phyloP scores from a whole-genome alignment of 2,797 vertebrate species.

The Betta splendens region DNA sequence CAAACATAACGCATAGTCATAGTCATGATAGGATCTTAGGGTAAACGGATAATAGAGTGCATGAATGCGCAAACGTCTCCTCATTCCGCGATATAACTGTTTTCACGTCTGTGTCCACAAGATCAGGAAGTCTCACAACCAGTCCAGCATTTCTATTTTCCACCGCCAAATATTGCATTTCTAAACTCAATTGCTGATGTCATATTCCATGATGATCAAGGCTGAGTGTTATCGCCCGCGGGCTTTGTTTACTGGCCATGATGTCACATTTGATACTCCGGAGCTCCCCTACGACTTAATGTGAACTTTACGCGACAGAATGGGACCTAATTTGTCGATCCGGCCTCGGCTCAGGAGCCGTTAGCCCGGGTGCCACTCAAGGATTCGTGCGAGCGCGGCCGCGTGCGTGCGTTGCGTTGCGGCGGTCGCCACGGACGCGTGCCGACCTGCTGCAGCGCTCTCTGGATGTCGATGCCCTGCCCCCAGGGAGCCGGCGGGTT shows the following conservation, averaged over 20 bases:
- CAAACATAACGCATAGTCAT: slow-evolving; percentile 12
- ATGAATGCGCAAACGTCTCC: slow-evolving; percentile 1
- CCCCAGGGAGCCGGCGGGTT: slow-evolving; percentile 98
- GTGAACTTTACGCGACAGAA: slow-evolving; percentile 79
- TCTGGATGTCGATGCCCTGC: slow-evolving; percentile 98
- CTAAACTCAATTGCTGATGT: slow-evolving; percentile 77
- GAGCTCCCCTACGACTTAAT: slow-evolving; percentile 72
- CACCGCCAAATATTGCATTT: slow-evolving; percentile 71
- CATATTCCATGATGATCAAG: slow-evolving; percentile 77
- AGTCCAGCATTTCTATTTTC: slow-evolving; percentile 47
- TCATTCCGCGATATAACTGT: not conserved
- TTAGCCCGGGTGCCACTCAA: slow-evolving; percentile 78
- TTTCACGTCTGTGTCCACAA: slow-evolving; percentile 10
- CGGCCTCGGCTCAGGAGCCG: slow-evolving; percentile 66
- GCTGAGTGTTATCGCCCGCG: slow-evolving; percentile 66
- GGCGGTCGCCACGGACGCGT: slow-evolving; percentile 13
- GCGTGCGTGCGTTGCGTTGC: too few relatives aligned
- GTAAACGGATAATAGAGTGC: not conserved
- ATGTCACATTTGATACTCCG: slow-evolving; percentile 79
- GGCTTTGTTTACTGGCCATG: slow-evolving; percentile 77
- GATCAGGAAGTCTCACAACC: slow-evolving; percentile 41
- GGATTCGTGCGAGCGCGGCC: slow-evolving; percentile 13
- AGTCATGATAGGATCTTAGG: not conserved
- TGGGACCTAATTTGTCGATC: slow-evolving; percentile 80
- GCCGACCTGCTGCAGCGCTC: slow-evolving; percentile 95